Evolutionary conservation across 2,888 invertebrate species (phyloP), one percentile per base, ranked within the genome.

Genomic region (Cetonia aurata): DNA sequence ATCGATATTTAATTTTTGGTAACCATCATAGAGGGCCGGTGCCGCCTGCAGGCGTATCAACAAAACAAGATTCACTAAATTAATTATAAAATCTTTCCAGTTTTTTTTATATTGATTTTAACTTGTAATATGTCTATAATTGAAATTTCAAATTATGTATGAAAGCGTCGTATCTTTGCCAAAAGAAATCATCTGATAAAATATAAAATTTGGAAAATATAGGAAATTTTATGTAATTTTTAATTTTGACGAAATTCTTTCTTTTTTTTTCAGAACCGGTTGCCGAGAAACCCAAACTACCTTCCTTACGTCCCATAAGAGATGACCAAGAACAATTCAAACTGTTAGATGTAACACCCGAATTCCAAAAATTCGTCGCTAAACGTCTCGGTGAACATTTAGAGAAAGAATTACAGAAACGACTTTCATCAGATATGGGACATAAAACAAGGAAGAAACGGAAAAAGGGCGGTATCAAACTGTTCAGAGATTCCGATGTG

Each of bases 331-430:
- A 87, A 9, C 84, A 86, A 53, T 88, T 87, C 76, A 88, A 88
- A 79, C 83, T 86, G 0, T 86, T 82, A n/a, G 77, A 85, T 76
- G 86, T 88, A 1, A 87, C 88, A 3, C 84, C 85, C 15, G 85
- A 86, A 75, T 84, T 89, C 81, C 88, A 87, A 76, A 85, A 82
- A 44, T 83, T 81, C 71, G 86, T 89, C 62, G 87, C 87, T 8
- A 85, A 84, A 52, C 87, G 87, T 80, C 79, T 89, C 52, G 86
- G 88, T 1, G 82, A 81, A 17, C 80, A 88, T 41, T 85, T 89
- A 46, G 82, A 85, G 48, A 84, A 83, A 73, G 83, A 83, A 71
- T 76, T 87, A n/a, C 81, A 85, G 17, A 71, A 77, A 53, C 67
- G 57, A 60, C 50, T 77, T 41, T 69, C 46, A 6, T 68, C 65